These are phyloP conservation scores for Chelonoidis abingdonii DNA, from an alignment of 2,113 vertebrate genomes.

Conservation along the genomic window DNA sequence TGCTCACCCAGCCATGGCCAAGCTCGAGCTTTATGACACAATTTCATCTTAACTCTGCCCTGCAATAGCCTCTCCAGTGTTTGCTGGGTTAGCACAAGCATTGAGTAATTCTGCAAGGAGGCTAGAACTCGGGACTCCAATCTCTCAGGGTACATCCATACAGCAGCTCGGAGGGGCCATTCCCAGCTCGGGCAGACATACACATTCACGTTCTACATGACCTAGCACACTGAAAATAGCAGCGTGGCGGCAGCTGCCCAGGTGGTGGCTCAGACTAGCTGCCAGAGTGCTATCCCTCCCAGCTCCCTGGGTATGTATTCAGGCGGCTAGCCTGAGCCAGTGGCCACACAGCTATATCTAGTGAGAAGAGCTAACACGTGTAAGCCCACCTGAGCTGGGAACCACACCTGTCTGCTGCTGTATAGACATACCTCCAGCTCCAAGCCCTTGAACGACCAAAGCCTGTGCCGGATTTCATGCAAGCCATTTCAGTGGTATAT, in stretches of 20 bases:
- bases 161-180: neutral
- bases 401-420: neutral
- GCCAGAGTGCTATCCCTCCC: too few relatives aligned
- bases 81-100: neutral
- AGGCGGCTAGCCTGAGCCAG: too few relatives aligned
- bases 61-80: rapidly evolving
- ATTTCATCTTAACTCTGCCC: neutral
- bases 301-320: too few relatives aligned
- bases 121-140: neutral
- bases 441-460: neutral
- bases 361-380: too few relatives aligned
- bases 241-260: too few relatives aligned
- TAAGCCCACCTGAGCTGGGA: too few relatives aligned
- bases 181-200: too few relatives aligned
- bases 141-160: neutral
- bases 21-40: neutral
- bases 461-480: neutral
- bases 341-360: too few relatives aligned
- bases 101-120: neutral
- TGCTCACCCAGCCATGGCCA: rapidly evolving
- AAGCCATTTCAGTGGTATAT: neutral
- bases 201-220: too few relatives aligned
- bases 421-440: rapidly evolving
- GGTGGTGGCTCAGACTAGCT: too few relatives aligned
- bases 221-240: too few relatives aligned